Base-by-base conservation (phyloP, 2,797 vertebrate genomes). In the Cephalopachus bancanus region DNA sequence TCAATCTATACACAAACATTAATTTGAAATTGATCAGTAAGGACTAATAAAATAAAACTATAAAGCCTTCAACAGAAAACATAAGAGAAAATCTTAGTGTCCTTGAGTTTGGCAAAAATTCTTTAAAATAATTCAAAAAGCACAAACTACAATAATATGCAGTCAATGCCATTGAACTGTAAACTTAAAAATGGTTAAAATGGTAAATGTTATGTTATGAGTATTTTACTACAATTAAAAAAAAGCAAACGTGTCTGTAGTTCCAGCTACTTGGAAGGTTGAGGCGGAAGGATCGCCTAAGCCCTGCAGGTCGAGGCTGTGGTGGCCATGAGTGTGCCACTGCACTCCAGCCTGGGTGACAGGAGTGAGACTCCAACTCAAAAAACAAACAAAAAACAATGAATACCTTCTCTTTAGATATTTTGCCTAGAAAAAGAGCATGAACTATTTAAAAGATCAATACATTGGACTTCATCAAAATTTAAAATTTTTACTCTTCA, bases 101-200 rank as follows among this genome's bases (percentile, higher is more conserved):
- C 12, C 75, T 90, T 95, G 64, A 15, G 71, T 69, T 93, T 88
- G 37, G 60, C 69, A 72, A 83, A 91, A 95, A 80, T 28, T 67
- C 28, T 80, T 93, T 33, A 3, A 96, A 94, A 87, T 22, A 33
- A 74, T 79, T 96, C 1, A 26, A 90, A 87, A 91, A 78, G 17
- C 30, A 87, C n/a, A 24, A 83, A 83, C 60, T 83, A 33, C 14
- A 95, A 88, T 7, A 33, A 10, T 64, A 44, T 88, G 65, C 78
- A 75, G 12, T 85, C 76, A 83, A 85, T 87, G 86, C 64, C n/a
- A 80, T 33, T 89, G 69, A 94, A 83, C 57, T 49, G 1, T 28
- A 89, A 14, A 60, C 30, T 95, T 92, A 49, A 92, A 88, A 89
- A 64, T 65, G 60, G 79, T 71, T 85, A 92, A 92, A 88, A 71